Evolutionary conservation across 2,797 vertebrate species (phyloP), one percentile per base, ranked within the genome.

Genomic region (Remorina albescens): DNA sequence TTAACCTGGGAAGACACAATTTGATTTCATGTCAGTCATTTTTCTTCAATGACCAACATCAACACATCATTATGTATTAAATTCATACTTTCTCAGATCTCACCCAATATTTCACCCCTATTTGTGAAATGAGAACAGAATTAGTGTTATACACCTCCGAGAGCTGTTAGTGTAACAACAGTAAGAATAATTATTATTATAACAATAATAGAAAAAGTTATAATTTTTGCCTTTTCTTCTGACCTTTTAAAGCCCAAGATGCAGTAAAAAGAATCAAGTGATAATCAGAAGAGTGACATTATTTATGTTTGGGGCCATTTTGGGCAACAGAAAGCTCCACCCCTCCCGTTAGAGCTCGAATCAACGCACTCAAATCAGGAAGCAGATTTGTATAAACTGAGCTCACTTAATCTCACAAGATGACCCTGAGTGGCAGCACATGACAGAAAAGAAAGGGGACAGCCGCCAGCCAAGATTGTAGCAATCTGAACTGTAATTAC

Each of bases 1-100:
- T 99, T 99, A 66, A 99, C 98, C 98, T 99, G 79, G 0, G 26
- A 16, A 16, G 39, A 77, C 23, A 78, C 8, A 19, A 59, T 8
- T 1, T 2, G 26, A 32, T 30, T 50, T 9, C 13, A 53, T 37
- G 44, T 19, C 1, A 57, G 23, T 19, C 0, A 61, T 25, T 32
- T 56, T 8, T 6, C n/a, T n/a, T n/a, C n/a, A 53, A 6, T 39
- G 19, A 34, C 25, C 15, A 37, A 37, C 37, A 46, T 44, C 18
- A 46, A 46, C n/a, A 21, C 18, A 8, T 21, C 9, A 12, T 23
- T 6, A 41, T 15, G 26, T 36, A 12, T 12, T 26, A 25, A 5
- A 58, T 16, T 57, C 21, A 39, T 21, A 41, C 53, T 21, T 12
- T 34, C 16, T 11, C 4, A 18, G 16, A 13, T 19, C 16, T 42